Evolutionary conservation across 2,113 vertebrate species (phyloP).

Genomic region (Pachycephala philippinensis): DNA sequence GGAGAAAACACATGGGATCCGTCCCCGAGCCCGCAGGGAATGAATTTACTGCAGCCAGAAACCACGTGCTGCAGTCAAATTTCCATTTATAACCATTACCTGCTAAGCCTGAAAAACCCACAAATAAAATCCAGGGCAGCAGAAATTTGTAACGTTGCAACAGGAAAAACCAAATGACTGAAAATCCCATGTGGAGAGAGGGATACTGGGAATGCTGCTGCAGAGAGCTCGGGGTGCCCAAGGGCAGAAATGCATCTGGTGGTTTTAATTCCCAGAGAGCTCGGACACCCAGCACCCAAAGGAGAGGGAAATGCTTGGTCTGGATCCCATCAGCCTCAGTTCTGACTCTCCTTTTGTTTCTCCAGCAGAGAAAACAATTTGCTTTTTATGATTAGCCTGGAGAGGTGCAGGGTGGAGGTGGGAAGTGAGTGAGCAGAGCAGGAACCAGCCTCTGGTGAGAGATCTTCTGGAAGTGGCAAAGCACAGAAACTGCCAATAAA

Average conservation of each 20-base stretch:
- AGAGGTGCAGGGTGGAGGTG: neutral
- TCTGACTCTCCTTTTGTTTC: neutral
- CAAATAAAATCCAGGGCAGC: neutral
- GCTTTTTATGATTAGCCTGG: neutral
- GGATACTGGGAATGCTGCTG: neutral
- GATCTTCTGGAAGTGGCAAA: neutral
- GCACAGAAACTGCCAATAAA: neutral
- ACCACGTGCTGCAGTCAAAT: neutral
- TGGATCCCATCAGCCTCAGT: neutral
- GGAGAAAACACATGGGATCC: neutral
- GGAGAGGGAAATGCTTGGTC: neutral
- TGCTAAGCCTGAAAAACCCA: neutral
- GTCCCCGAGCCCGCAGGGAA: neutral
- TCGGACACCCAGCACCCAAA: neutral
- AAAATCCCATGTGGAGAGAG: neutral
- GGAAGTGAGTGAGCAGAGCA: neutral
- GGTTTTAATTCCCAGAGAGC: neutral
- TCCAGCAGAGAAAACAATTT: neutral
- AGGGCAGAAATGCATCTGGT: neutral
- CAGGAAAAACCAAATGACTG: neutral
- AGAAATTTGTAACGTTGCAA: neutral
- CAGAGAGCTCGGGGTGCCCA: neutral
- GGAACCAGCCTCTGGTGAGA: neutral
- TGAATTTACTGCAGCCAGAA: neutral
- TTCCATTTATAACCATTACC: neutral